Evolutionary conservation across 2,888 invertebrate species (phyloP).

Genomic region (Drosophila antonietae): DNA sequence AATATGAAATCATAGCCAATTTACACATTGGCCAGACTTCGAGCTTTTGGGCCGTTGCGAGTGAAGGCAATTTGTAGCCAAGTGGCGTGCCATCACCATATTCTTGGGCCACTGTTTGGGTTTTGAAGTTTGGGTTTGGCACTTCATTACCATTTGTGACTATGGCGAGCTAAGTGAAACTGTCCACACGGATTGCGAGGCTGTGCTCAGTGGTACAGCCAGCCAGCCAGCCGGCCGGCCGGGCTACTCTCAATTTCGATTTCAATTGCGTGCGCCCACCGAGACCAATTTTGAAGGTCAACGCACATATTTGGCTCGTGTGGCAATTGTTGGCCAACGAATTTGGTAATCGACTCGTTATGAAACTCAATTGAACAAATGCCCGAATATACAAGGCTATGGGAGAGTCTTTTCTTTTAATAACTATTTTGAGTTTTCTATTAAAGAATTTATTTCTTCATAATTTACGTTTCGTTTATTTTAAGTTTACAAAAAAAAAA

Average conservation of each 20-base stretch:
- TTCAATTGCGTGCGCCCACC: slow-evolving; percentile 7
- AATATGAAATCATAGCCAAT: slow-evolving; percentile 73
- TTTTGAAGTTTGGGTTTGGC: slow-evolving; percentile 27
- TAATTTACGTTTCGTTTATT: slow-evolving; percentile 37
- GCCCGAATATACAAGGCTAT: not conserved
- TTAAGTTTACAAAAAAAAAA: slow-evolving; percentile 44
- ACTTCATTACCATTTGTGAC: slow-evolving; percentile 52
- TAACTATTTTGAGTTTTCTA: not conserved
- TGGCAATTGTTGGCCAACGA: slow-evolving; percentile 15
- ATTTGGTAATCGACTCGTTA: slow-evolving; percentile 19
- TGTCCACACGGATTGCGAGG: slow-evolving; percentile 46
- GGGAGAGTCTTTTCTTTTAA: not conserved
- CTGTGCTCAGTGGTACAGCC: slow-evolving; percentile 1
- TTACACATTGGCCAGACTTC: slow-evolving; percentile 63
- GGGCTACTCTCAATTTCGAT: slow-evolving; percentile 50
- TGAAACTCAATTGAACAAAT: slow-evolving; percentile 18
- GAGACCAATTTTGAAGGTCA: slow-evolving; percentile 21
- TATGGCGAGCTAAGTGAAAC: slow-evolving; percentile 62
- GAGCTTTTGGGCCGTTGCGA: slow-evolving; percentile 7
- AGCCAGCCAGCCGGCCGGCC: not conserved
- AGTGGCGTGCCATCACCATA: slow-evolving; percentile 45
- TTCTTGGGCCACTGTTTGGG: slow-evolving; percentile 39
- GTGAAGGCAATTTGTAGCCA: slow-evolving; percentile 45
- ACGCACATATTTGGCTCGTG: slow-evolving; percentile 3
- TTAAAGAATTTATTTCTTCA: slow-evolving; percentile 6